Base-by-base conservation (phyloP, 2,888 invertebrate species). In the Hyalella azteca region DNA sequence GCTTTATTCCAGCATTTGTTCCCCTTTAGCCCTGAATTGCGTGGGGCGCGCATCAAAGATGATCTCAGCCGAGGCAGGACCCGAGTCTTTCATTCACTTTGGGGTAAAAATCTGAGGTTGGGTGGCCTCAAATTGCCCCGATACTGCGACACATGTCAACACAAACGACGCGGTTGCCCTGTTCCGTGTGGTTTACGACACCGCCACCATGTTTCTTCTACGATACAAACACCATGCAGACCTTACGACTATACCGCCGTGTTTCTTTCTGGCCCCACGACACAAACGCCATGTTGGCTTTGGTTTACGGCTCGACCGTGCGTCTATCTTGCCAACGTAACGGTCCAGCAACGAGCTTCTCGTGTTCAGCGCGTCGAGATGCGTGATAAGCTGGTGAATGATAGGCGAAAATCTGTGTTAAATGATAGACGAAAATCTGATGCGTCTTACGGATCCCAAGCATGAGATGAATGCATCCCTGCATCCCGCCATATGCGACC, bases 91-190 rank as follows among this genome's bases (percentile, higher is more conserved):
- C 29, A 4, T 36, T 36, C 39, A 45, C 9, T 45, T 11, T 66
- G 66, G 36, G 39, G 19, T 29, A 66, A 66, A 66, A 59, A 66
- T n/a, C 32, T 13, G 19, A 19, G 19, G 36, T n/a, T 66, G 11
- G 29, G 32, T 32, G 29, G 36, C 32, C 66, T 36, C 32, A 36
- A 66, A 66, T 66, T 36, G 66, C 7, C 66, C 66, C 36, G 66
- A 66, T 66, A 66, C 66, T 32, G 66, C 66, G 66, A 66, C 66
- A 66, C 66, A 66, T 36, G 66, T 66, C 66, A 29, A 32, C 22
- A 5, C 4, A 32, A 36, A 66, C 66, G 66, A 36, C 2, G 19
- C 39, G 19, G 66, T 32, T 66, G 36, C 66, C 66, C 7, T 66
- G 36, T 36, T 39, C 36, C 66, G 36, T 66, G 36, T 66, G 66